Evolutionary conservation across 2,888 invertebrate genomes (phyloP).

Genomic region (Halocaridina rubra): DNA sequence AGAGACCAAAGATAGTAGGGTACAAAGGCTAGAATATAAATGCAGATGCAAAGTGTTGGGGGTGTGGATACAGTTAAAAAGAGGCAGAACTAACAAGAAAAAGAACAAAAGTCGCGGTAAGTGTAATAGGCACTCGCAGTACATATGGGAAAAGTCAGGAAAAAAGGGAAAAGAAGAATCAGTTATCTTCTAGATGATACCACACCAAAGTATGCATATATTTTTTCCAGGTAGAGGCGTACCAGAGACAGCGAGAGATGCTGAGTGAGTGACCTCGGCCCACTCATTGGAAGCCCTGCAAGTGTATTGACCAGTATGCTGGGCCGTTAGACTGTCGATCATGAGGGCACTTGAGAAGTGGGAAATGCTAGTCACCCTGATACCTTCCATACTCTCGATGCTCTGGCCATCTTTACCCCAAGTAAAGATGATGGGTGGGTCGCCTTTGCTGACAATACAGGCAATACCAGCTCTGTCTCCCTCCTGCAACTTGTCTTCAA

Average conservation of each 20-base stretch:
- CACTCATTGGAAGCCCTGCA: slow-evolving; percentile 32
- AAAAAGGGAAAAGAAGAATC: background rate
- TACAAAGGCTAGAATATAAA: too few relatives aligned
- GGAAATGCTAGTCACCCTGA: background rate
- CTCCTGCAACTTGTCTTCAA: slow-evolving; percentile 67
- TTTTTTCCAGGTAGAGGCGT: background rate
- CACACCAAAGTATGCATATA: background rate
- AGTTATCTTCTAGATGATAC: background rate
- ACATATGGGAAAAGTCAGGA: background rate
- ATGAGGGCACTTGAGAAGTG: background rate
- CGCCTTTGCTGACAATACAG: slow-evolving; percentile 71
- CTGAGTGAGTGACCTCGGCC: background rate
- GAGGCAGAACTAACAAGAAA: background rate
- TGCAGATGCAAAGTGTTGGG: too few relatives aligned
- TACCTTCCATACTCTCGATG: background rate
- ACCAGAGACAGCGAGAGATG: background rate
- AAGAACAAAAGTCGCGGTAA: slow-evolving; percentile 11
- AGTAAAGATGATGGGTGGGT: slow-evolving; percentile 69
- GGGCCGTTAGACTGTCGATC: background rate
- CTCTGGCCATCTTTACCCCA: slow-evolving; percentile 72
- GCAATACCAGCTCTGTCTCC: slow-evolving; percentile 69
- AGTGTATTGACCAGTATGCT: slow-evolving; percentile 37
- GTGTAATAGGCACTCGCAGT: background rate
- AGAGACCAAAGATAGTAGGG: too few relatives aligned
- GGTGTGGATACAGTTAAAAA: too few relatives aligned